Evolutionary conservation across 2,797 vertebrate genomes (phyloP).

Genomic region (Meriones psammophilus): DNA sequence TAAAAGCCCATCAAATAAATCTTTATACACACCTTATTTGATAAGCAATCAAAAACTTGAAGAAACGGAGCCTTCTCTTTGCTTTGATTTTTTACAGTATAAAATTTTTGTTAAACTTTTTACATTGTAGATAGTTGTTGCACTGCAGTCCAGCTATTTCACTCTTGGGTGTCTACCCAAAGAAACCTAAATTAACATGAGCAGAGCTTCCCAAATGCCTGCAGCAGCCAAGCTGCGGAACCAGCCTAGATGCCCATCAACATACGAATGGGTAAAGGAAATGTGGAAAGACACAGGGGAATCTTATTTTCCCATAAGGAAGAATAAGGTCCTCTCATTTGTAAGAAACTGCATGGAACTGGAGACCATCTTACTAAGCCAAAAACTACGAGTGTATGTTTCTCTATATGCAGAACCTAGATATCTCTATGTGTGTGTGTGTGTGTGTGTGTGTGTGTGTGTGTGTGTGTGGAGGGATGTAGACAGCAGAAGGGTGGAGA

Average conservation of each 20-base stretch:
- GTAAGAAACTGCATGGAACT: too few relatives aligned
- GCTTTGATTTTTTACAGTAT: background rate
- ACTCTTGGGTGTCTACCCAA: background rate
- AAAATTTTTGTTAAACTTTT: background rate
- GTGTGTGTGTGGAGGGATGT: too few relatives aligned
- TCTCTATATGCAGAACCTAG: too few relatives aligned
- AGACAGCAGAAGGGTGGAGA: background rate
- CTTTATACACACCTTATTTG: background rate
- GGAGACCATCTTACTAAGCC: too few relatives aligned
- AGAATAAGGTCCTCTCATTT: too few relatives aligned
- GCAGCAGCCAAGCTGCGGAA: background rate
- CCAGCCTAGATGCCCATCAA: background rate
- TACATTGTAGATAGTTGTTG: background rate
- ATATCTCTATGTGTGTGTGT: too few relatives aligned
- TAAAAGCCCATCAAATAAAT: background rate
- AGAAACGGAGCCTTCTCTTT: background rate
- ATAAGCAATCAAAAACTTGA: slow-evolving; percentile 9
- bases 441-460: too few relatives aligned
- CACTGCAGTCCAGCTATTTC: background rate
- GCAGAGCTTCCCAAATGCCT: background rate
- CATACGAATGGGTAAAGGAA: too few relatives aligned
- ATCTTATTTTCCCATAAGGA: too few relatives aligned
- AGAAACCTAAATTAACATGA: background rate
- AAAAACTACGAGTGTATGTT: too few relatives aligned
- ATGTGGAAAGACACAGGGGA: too few relatives aligned